A percentile compares a stretch with the other conserved stretches of the same genome.
Evolutionary conservation across 1,140 invertebrate species (phyloP).

Genomic region (Spodoptera frugiperda): DNA sequence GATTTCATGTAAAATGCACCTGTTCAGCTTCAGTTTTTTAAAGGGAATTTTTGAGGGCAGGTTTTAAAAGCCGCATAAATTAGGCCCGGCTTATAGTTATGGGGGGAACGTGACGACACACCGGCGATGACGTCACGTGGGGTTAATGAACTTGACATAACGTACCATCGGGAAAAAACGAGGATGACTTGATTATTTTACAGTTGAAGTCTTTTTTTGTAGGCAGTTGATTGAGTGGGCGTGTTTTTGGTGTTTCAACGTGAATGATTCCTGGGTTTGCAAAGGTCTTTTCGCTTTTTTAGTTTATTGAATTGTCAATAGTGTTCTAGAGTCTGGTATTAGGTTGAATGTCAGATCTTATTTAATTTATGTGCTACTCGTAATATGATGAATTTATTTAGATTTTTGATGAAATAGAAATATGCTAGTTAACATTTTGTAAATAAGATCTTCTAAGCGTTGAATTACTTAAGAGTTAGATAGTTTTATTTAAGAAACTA

Average conservation of each 20-base stretch:
- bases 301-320: no score
- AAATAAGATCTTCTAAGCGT: no score
- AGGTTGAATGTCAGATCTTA: no score
- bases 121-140: constrained; percentile 42
- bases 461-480: no score
- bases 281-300: no score
- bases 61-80: constrained; percentile 31
- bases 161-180: constrained; percentile 33
- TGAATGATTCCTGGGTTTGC: no score
- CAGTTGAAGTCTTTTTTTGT: background rate
- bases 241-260: background rate
- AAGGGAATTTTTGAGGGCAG: background rate
- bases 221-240: background rate
- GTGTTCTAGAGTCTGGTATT: no score
- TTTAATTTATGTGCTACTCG: no score
- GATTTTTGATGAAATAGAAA: no score
- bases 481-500: no score
- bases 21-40: background rate
- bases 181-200: background rate
- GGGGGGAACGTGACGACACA: constrained; percentile 34
- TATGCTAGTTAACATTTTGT: no score
- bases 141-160: constrained; percentile 52
- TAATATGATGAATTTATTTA: no score
- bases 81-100: constrained; percentile 30
- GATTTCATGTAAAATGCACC: constrained; percentile 22